phyloP scores from a whole-genome alignment of 2,888 invertebrate genomes.

The Napeogenes inachia region DNA sequence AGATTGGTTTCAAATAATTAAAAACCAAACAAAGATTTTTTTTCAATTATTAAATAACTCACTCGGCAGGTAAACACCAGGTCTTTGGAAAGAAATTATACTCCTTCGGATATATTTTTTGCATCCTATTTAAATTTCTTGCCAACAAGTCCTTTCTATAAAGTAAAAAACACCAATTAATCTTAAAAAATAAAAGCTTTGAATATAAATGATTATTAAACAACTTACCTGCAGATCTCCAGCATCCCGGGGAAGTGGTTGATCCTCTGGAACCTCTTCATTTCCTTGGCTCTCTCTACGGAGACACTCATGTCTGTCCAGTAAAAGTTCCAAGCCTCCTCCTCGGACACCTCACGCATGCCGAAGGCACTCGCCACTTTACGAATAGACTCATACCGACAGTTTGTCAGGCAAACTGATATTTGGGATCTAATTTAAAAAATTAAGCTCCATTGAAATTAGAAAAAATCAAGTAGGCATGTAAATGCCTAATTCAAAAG shows the following conservation, averaged over 20 bases:
- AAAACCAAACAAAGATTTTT: not conserved
- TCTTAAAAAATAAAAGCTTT: not conserved
- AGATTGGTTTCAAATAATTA: not conserved
- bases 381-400: conserved; percentile 85
- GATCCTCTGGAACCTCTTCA: conserved; percentile 94
- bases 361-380: conserved; percentile 83
- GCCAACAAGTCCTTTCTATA: conserved; percentile 90
- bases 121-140: conserved; percentile 92
- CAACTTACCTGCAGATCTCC: conserved; percentile 82
- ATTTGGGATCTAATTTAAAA: conserved; percentile 61
- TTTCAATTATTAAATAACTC: conserved; percentile 45
- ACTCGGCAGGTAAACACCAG: conserved; percentile 96
- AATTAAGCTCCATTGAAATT: not conserved
- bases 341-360: conserved; percentile 86
- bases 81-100: conserved; percentile 96
- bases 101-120: conserved; percentile 90
- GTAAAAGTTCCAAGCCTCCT: conserved; percentile 91
- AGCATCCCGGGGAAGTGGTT: conserved; percentile 96
- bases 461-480: no score
- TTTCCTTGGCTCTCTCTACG: conserved; percentile 90
- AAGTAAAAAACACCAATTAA: not conserved
- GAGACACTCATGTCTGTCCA: conserved; percentile 94
- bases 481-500: no score
- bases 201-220: no score
- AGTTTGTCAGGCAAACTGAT: conserved; percentile 82